Conservation (phyloP, 2,888 invertebrate genomes). For the Cheilosia pagana region DNA sequence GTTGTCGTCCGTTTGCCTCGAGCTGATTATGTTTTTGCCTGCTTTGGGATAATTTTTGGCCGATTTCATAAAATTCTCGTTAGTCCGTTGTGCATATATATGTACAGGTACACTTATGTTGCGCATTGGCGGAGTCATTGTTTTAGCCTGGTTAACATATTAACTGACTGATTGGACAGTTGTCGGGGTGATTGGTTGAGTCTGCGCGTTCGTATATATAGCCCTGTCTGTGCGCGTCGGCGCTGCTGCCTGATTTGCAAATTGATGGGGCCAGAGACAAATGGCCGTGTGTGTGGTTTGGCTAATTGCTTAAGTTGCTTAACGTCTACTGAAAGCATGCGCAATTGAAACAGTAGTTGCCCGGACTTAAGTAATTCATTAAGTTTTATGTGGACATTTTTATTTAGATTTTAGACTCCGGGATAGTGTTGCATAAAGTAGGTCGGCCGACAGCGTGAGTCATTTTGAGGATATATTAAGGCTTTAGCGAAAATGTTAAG, state of each 20-base stretch:
- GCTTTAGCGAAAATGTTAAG: neutral
- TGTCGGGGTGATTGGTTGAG: slow-evolving; percentile 67
- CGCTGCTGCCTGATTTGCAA: slow-evolving; percentile 68
- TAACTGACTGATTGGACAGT: slow-evolving; percentile 74
- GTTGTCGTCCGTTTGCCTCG: slow-evolving; percentile 45
- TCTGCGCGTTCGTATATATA: slow-evolving; percentile 14
- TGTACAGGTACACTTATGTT: neutral
- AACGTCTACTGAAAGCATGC: slow-evolving; percentile 41
- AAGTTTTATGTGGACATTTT: slow-evolving; percentile 69
- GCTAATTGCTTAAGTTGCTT: slow-evolving; percentile 72
- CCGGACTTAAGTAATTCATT: slow-evolving; percentile 68
- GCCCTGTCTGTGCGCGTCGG: slow-evolving; percentile 15
- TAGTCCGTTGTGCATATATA: slow-evolving; percentile 35
- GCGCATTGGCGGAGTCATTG: slow-evolving; percentile 47
- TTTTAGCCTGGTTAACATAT: slow-evolving; percentile 72
- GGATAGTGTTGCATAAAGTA: slow-evolving; percentile 29
- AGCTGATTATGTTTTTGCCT: slow-evolving; percentile 72
- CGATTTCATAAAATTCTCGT: slow-evolving; percentile 72
- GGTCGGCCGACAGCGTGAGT: slow-evolving; percentile 38
- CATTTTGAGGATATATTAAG: slow-evolving; percentile 19
- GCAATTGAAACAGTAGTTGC: slow-evolving; percentile 13
- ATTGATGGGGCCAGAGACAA: slow-evolving; percentile 66
- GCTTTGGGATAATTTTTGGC: slow-evolving; percentile 70
- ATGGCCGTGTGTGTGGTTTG: slow-evolving; percentile 63
- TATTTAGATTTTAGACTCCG: slow-evolving; percentile 44